These are phyloP conservation scores for Neosilurus mollespiculum DNA, from an alignment of 2,797 vertebrate species.

Conservation along the genomic window DNA sequence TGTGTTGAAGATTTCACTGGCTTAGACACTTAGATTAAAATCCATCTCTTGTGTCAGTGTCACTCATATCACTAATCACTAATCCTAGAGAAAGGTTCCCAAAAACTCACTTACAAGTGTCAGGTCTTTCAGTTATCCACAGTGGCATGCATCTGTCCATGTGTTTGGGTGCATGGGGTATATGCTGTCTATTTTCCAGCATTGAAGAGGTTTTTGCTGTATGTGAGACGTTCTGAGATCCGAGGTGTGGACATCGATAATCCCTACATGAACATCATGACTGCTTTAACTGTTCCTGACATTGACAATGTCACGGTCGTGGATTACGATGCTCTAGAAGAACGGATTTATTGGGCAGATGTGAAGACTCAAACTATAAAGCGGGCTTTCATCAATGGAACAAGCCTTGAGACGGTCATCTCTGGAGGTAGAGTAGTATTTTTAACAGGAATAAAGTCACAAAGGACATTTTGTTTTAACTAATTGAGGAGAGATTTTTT, in stretches of 20 bases:
- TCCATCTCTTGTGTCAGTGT: not conserved
- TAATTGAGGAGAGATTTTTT: not conserved
- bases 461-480: not conserved
- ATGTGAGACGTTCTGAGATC: slow-evolving; percentile 92
- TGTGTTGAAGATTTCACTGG: not conserved
- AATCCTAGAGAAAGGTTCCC: not conserved
- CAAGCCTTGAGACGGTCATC: slow-evolving; percentile 90
- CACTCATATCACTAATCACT: not conserved
- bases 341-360: slow-evolving; percentile 96
- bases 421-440: slow-evolving; percentile 81
- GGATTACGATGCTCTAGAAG: slow-evolving; percentile 91
- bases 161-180: not conserved
- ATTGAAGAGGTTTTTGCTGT: slow-evolving; percentile 91
- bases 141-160: not conserved
- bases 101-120: no score
- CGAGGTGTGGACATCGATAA: slow-evolving; percentile 96
- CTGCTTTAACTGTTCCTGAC: slow-evolving; percentile 93
- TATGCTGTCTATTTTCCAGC: slow-evolving; percentile 68
- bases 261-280: slow-evolving; percentile 98
- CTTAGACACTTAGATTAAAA: not conserved
- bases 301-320: slow-evolving; percentile 96
- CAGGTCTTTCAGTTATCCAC: not conserved
- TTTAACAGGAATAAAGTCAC: not conserved
- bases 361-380: slow-evolving; percentile 97
- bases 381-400: slow-evolving; percentile 95